Conservation (phyloP, 2,797 vertebrate species). For the Arvicola amphibius region DNA sequence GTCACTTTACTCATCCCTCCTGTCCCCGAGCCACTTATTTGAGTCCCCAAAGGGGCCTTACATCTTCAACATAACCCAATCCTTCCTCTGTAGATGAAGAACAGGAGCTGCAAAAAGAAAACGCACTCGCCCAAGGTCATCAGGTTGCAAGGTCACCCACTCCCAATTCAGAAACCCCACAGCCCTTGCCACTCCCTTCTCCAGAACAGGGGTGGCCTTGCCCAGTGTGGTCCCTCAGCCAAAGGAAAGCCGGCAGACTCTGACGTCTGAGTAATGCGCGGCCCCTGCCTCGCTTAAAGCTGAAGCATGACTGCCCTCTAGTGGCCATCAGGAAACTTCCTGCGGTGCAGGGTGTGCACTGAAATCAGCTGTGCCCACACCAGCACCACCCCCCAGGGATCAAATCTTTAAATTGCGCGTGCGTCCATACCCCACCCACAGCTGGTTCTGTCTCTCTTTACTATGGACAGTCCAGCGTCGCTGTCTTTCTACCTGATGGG, state of each 20-base stretch:
- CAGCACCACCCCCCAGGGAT: background rate
- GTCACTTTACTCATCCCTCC: background rate
- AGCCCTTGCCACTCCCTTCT: too few species aligned
- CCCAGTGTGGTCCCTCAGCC: background rate
- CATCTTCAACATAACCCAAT: background rate
- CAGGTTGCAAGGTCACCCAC: background rate
- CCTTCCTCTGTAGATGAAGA: background rate
- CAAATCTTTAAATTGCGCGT: background rate
- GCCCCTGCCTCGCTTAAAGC: background rate
- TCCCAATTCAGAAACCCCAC: background rate
- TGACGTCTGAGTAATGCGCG: background rate
- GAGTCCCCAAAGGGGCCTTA: background rate
- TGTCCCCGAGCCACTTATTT: background rate
- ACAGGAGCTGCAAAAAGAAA: background rate
- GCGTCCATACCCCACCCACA: background rate
- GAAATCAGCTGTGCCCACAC: background rate
- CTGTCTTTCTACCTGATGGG: background rate
- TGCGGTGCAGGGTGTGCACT: background rate
- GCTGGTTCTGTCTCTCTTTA: background rate
- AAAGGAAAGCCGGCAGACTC: background rate
- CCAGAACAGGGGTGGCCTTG: rapidly evolving
- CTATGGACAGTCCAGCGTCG: background rate
- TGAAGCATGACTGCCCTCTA: constrained; percentile 52
- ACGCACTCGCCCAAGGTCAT: background rate
- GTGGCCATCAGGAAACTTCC: constrained; percentile 15